Evolutionary conservation across 2,113 vertebrate genomes (phyloP).

Genomic region (Pseudolaguvia tuberculata): DNA sequence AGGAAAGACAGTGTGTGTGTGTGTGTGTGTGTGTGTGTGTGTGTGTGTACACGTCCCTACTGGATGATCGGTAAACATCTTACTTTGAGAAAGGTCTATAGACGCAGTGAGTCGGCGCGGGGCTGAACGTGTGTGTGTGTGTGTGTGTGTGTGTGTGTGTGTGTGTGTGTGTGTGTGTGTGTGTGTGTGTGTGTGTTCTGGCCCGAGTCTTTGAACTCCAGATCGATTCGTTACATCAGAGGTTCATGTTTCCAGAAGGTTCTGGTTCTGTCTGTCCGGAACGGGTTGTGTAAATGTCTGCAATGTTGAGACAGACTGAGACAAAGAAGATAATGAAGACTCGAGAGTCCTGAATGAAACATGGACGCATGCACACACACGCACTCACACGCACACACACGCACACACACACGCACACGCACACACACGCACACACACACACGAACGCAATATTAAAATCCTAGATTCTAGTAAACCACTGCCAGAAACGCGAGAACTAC

Average conservation of each 20-base stretch:
- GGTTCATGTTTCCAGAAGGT: background rate
- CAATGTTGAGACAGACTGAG: slow-evolving; percentile 27
- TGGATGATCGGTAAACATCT: too few species aligned
- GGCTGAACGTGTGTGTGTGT: slow-evolving; percentile 11
- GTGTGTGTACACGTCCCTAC: too few species aligned
- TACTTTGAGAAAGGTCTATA: slow-evolving; percentile 10
- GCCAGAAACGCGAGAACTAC: too few species aligned
- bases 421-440: too few species aligned
- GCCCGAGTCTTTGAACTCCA: background rate
- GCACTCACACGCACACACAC: too few species aligned
- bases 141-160: too few species aligned
- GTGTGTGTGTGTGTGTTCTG: too few species aligned
- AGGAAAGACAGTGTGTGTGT: background rate
- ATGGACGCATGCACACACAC: slow-evolving; percentile 26
- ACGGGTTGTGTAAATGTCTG: background rate
- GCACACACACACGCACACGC: too few species aligned
- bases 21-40: background rate
- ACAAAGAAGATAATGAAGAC: slow-evolving; percentile 57
- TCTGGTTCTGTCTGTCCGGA: background rate
- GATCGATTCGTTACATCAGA: background rate
- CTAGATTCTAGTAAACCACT: too few species aligned
- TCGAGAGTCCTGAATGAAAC: slow-evolving; percentile 59
- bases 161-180: too few species aligned
- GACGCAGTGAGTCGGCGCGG: background rate
- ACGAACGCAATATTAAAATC: too few species aligned